A percentile compares a stretch with the other conserved stretches of the same genome.
Evolutionary conservation across 2,113 vertebrate genomes (phyloP).

Genomic region (Mastomys coucha): DNA sequence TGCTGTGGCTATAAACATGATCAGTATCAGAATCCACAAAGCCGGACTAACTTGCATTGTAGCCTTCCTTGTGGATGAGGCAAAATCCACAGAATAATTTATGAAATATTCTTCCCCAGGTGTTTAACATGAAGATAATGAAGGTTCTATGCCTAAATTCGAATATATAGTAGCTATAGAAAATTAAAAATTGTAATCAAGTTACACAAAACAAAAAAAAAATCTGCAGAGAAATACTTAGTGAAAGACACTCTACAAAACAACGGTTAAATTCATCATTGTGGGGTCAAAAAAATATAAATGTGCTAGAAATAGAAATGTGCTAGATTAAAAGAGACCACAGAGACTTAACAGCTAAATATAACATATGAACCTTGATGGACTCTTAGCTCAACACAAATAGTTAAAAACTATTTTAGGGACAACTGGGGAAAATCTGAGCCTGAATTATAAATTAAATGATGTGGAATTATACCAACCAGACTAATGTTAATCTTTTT

Average conservation of each 20-base stretch:
- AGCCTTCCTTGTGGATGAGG: not conserved
- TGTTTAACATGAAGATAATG: not conserved
- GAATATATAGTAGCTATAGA: not conserved
- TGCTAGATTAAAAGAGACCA: not conserved
- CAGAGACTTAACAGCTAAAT: slow-evolving; percentile 14
- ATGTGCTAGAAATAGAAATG: not conserved
- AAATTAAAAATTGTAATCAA: slow-evolving; percentile 35
- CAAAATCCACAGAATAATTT: slow-evolving; percentile 22
- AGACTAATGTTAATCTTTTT: slow-evolving; percentile 11
- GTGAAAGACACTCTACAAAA: not conserved
- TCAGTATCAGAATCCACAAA: not conserved
- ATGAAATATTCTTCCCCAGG: slow-evolving; percentile 32
- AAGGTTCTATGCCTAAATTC: slow-evolving; percentile 8
- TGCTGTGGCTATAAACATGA: not conserved
- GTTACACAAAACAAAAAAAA: not conserved
- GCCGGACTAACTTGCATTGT: not conserved
- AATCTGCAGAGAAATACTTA: not conserved
- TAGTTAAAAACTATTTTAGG: not conserved
- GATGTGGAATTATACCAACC: not conserved
- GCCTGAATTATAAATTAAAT: not conserved
- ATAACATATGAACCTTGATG: not conserved
- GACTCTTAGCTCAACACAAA: not conserved
- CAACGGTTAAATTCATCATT: slow-evolving; percentile 22
- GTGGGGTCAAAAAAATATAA: not conserved
- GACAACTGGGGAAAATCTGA: slow-evolving; percentile 16